Evolutionary conservation across 2,888 invertebrate genomes (phyloP).

Genomic region (Diploptera punctata): DNA sequence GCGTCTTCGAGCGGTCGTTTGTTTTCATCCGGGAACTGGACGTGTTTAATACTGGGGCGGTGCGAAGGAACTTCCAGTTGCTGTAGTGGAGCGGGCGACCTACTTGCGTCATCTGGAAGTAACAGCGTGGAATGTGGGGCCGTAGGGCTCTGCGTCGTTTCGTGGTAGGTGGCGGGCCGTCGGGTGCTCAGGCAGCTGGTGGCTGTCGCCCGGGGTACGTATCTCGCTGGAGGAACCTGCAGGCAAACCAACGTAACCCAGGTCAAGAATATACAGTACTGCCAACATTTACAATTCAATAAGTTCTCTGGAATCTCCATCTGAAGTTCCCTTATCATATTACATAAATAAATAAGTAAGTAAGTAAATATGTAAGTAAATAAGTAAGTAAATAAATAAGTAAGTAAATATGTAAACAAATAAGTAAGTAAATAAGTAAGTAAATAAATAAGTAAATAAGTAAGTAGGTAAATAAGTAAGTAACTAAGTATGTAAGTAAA

Average conservation of each 20-base stretch:
- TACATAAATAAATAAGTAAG: no score
- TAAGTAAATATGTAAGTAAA: no score
- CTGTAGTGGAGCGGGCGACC: background rate
- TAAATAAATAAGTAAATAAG: no score
- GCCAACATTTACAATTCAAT: no score
- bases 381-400: no score
- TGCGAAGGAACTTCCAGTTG: conserved; percentile 43
- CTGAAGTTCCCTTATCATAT: no score
- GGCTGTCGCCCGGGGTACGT: conserved; percentile 60
- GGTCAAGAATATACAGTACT: no score
- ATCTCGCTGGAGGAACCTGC: conserved; percentile 62
- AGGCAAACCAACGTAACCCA: conserved; percentile 34
- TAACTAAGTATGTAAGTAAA: no score
- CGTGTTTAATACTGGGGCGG: conserved; percentile 66
- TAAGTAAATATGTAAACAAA: no score
- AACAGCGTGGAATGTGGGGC: conserved; percentile 56
- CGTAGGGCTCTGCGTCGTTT: conserved; percentile 61
- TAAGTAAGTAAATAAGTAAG: no score
- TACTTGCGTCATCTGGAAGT: conserved; percentile 26
- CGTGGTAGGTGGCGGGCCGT: conserved; percentile 56
- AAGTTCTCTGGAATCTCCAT: no score
- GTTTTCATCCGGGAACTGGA: conserved; percentile 74
- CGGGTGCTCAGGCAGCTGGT: conserved; percentile 61
- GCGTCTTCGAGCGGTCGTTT: background rate
- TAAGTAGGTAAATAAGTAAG: no score